Conservation (phyloP, 2,888 invertebrate species). For the Scaptomyza flava region DNA sequence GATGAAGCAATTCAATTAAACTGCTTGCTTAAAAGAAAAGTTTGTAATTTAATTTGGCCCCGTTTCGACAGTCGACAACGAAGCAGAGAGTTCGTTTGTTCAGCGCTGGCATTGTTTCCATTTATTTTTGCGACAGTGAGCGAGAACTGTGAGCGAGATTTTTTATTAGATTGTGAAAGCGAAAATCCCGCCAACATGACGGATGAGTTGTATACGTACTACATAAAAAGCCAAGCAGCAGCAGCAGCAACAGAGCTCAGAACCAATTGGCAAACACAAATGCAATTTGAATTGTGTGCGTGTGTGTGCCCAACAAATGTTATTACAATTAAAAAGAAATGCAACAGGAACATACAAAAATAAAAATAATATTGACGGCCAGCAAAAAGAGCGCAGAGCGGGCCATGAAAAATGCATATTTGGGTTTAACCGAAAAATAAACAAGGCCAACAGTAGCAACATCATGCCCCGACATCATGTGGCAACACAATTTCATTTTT, state of each 20-base stretch:
- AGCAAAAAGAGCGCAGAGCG: slow-evolving; percentile 32
- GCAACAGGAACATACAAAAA: slow-evolving; percentile 18
- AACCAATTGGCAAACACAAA: slow-evolving; percentile 72
- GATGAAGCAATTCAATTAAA: slow-evolving; percentile 67
- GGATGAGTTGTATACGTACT: slow-evolving; percentile 51
- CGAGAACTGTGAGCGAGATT: slow-evolving; percentile 31
- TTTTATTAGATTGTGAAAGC: slow-evolving; percentile 66
- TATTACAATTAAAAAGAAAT: slow-evolving; percentile 73
- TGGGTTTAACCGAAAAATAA: slow-evolving; percentile 75
- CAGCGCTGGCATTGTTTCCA: slow-evolving; percentile 44
- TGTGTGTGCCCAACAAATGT: slow-evolving; percentile 63
- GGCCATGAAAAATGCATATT: slow-evolving; percentile 78
- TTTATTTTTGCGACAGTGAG: slow-evolving; percentile 44
- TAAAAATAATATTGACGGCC: background rate
- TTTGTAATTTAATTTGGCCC: slow-evolving; percentile 71
- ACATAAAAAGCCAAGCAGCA: slow-evolving; percentile 43
- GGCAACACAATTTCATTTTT: slow-evolving; percentile 41
- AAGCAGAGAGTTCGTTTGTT: slow-evolving; percentile 40
- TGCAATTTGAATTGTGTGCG: slow-evolving; percentile 67
- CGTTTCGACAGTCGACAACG: slow-evolving; percentile 49
- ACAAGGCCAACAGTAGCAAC: slow-evolving; percentile 53
- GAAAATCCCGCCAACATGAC: slow-evolving; percentile 42
- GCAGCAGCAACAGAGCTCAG: slow-evolving; percentile 33
- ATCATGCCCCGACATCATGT: slow-evolving; percentile 52
- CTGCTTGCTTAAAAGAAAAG: slow-evolving; percentile 68